Base-by-base conservation (phyloP, 2,888 invertebrate species). In the Meiosimyza platycephala region DNA sequence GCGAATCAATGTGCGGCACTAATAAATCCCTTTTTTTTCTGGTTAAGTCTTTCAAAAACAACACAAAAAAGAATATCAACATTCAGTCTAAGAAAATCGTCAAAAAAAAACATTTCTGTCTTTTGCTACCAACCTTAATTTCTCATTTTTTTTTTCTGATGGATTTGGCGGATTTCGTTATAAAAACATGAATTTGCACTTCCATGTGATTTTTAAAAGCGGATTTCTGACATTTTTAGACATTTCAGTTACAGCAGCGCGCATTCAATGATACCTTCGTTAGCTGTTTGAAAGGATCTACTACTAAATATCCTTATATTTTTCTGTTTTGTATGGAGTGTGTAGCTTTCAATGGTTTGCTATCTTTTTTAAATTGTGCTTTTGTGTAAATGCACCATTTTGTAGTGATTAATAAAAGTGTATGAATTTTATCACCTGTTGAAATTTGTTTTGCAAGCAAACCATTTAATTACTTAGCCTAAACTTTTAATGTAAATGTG, bases 101-200 rank as follows among this genome's bases (percentile, higher is more conserved):
- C 22, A 47, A 48, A 67, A 57, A 40, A 47, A 57, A 57, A 28
- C 33, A 5, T 57, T 50, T 16, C 62, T 63, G 33, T 65, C 33
- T 48, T 50, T 16, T 47, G 48, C 54, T 11, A 22, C 22, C 15
- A 5, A n/a, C n/a, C 22, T 40, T 40, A 40, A 9, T 54, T 33
- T 47, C 47, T 52, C 40, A 1, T 18, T 62, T 33, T 62, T 7
- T 51, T 52, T 11, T 22, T 50, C 50, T 15, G 11, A 13, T 65
- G 28, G 51, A 65, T 59, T 59, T 47, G 62, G 12, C 70, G 63
- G 70, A 62, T 70, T 70, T 63, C 63, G 33, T 70, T 62, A 70
- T 63, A 70, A 80, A 80, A 85, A 85, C 85, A 85, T 80, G 85
- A 81, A 80, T 84, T 84, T 85, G 85, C 85, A 85, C 85, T 85